Conservation (phyloP, 2,888 invertebrate species). For the Agrilus cyanescens region DNA sequence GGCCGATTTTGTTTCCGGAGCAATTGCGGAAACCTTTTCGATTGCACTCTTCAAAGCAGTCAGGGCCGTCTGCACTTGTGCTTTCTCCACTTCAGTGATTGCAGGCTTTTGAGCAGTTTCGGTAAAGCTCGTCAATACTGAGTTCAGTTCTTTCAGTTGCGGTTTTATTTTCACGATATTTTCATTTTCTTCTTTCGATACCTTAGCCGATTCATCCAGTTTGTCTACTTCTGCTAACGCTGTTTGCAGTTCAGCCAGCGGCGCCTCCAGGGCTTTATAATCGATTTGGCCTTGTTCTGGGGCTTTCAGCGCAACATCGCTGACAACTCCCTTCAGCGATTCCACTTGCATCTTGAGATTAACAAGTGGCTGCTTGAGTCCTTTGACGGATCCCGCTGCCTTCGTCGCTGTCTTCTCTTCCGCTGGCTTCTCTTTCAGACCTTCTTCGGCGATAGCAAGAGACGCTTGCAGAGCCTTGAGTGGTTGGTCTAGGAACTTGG, state of each 20-base stretch:
- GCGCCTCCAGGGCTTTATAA: too few species aligned
- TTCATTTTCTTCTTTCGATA: neutral
- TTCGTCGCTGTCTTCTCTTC: too few species aligned
- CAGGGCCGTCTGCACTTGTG: conserved; percentile 5
- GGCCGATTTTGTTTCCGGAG: conserved; percentile 7
- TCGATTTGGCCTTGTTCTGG: too few species aligned
- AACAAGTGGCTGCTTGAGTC: too few species aligned
- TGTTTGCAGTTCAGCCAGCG: neutral
- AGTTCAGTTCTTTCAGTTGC: conserved; percentile 1
- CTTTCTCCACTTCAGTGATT: conserved; percentile 2
- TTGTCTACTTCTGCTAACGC: conserved; percentile 1
- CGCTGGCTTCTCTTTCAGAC: too few species aligned
- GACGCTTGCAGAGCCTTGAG: neutral
- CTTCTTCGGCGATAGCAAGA: neutral
- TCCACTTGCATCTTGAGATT: too few species aligned
- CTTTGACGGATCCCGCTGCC: too few species aligned
- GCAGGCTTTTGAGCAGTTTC: conserved; percentile 1
- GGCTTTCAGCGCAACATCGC: too few species aligned
- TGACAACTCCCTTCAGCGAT: too few species aligned
- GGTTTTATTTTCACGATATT: conserved; percentile 4
- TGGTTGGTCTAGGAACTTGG: neutral
- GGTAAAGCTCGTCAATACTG: neutral
- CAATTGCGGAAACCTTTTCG: conserved; percentile 1
- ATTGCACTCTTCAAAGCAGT: conserved; percentile 2
- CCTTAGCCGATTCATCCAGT: neutral